A percentile compares a stretch with the other conserved stretches of the same genome.
Evolutionary conservation across 1,140 invertebrate genomes (phyloP).

Genomic region (Cydia strobilella): DNA sequence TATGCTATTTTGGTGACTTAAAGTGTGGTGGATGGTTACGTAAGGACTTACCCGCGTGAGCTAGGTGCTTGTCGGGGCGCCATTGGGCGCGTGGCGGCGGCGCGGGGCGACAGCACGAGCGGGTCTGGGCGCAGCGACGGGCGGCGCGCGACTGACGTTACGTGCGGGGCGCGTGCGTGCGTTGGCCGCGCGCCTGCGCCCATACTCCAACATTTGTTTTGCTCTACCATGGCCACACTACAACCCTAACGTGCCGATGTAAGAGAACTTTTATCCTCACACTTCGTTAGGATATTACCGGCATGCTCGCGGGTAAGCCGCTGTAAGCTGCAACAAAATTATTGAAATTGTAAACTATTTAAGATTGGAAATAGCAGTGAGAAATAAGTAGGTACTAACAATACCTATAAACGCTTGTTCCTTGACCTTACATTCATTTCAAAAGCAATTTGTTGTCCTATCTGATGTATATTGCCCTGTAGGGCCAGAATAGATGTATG

Average conservation of each 20-base stretch:
- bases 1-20: neutral
- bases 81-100: slow-evolving; percentile 67
- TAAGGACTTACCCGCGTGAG: slow-evolving; percentile 68
- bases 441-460: too few relatives aligned
- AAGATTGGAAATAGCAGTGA: too few relatives aligned
- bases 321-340: slow-evolving; percentile 20
- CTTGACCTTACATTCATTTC: too few relatives aligned
- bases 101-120: slow-evolving; percentile 40
- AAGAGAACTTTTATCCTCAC: slow-evolving; percentile 8
- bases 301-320: neutral
- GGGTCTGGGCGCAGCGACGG: slow-evolving; percentile 53
- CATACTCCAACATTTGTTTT: slow-evolving; percentile 67
- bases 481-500: neutral
- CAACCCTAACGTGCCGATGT: slow-evolving; percentile 19
- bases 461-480: too few relatives aligned
- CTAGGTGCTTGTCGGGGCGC: slow-evolving; percentile 68
- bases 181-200: slow-evolving; percentile 56
- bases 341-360: neutral
- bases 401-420: too few relatives aligned
- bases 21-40: slow-evolving; percentile 35
- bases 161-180: slow-evolving; percentile 61
- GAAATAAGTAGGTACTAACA: too few relatives aligned
- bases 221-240: slow-evolving; percentile 43
- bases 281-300: slow-evolving; percentile 11
- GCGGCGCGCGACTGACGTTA: slow-evolving; percentile 67